Conservation (phyloP, 2,113 vertebrate species). For the Datnioides undecimradiatus region DNA sequence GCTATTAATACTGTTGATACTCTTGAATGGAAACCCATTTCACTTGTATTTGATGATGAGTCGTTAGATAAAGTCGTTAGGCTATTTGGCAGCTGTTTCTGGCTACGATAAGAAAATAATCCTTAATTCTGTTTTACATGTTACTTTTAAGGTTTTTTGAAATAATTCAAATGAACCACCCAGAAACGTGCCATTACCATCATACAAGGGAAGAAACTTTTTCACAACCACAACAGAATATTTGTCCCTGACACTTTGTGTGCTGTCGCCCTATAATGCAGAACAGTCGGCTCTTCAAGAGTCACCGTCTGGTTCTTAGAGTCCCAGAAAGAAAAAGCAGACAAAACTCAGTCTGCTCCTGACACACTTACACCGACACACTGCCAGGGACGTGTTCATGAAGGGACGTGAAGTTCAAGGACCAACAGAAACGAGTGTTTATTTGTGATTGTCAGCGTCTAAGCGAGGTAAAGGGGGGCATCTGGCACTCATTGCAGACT, state of each 20-base stretch:
- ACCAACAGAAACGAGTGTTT: background rate
- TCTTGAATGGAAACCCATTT: background rate
- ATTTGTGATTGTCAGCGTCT: too few relatives aligned
- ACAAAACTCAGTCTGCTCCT: too few relatives aligned
- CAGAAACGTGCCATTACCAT: background rate
- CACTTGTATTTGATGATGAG: slow-evolving; percentile 4
- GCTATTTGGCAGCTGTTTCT: background rate
- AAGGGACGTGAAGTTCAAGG: too few relatives aligned
- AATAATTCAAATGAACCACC: background rate
- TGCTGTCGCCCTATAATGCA: background rate
- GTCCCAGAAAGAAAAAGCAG: too few relatives aligned
- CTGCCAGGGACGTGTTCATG: too few relatives aligned
- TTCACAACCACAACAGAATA: background rate
- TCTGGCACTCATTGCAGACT: background rate
- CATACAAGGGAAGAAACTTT: background rate
- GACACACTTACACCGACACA: too few relatives aligned
- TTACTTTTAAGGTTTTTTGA: background rate
- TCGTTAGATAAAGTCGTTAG: too few relatives aligned
- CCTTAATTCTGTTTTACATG: too few relatives aligned
- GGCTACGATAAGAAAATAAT: background rate
- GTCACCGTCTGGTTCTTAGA: background rate
- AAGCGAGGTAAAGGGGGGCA: background rate
- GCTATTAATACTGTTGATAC: background rate
- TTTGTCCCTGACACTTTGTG: background rate
- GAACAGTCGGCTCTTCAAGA: background rate